These are phyloP conservation scores for Watsonalla binaria DNA, from an alignment of 2,888 invertebrate genomes.

Conservation along the genomic window DNA sequence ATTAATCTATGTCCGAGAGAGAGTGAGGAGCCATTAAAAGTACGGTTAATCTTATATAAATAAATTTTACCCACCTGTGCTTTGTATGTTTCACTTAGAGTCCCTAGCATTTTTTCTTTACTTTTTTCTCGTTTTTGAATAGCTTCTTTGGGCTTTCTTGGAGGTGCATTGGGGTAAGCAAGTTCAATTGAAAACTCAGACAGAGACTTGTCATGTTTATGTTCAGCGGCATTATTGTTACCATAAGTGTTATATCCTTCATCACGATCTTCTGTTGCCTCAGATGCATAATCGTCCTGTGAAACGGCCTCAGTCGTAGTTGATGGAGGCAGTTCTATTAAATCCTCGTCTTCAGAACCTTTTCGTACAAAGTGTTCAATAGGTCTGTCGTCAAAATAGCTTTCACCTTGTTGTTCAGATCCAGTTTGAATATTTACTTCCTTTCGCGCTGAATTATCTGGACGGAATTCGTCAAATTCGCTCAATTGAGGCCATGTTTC, in stretches of 20 bases:
- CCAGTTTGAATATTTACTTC: constrained; percentile 17
- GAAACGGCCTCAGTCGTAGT: neutral
- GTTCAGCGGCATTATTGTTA: constrained; percentile 2
- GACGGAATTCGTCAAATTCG: constrained; percentile 34
- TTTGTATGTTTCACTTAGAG: neutral
- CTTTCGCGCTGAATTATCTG: constrained; percentile 16
- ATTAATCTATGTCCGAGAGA: too few relatives aligned
- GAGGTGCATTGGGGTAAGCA: constrained; percentile 7
- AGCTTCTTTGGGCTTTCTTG: constrained; percentile 9
- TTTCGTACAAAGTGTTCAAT: neutral
- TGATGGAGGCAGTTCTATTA: neutral
- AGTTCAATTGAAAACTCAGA: constrained; percentile 57
- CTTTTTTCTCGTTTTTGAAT: constrained; percentile 13
- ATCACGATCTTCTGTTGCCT: neutral
- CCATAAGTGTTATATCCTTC: neutral
- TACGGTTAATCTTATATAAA: too few relatives aligned
- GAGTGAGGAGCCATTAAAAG: too few relatives aligned
- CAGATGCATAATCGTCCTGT: neutral
- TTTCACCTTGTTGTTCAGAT: constrained; percentile 9
- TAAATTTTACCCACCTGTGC: neutral
- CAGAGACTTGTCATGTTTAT: constrained; percentile 42
- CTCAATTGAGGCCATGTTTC: constrained; percentile 40
- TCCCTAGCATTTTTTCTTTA: constrained; percentile 18
- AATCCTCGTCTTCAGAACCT: constrained; percentile 6
- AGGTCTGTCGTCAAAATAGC: neutral